Percentiles rank a stretch among this genome's conserved stretches.
These are phyloP conservation scores for Schizopygopsis pylzovi DNA, from an alignment of 2,797 vertebrate species.

Conservation along the genomic window DNA sequence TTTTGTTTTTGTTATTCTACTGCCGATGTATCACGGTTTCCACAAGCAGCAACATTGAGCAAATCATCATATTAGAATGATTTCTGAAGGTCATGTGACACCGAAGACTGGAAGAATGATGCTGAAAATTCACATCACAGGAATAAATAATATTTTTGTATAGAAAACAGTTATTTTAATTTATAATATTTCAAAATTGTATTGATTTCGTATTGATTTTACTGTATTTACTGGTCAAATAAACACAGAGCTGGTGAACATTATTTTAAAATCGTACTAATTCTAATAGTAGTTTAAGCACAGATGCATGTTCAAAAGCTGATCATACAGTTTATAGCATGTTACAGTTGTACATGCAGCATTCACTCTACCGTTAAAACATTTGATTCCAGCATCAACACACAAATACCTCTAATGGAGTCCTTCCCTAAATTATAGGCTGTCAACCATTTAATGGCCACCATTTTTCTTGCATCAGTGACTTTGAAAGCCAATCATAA, in stretches of 20 bases:
- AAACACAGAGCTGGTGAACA: not conserved
- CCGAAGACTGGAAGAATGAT: not conserved
- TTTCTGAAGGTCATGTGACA: not conserved
- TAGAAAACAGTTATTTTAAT: not conserved
- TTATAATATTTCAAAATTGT: not conserved
- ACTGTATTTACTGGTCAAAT: not conserved
- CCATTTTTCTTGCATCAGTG: constrained; percentile 32
- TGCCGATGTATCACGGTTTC: not conserved
- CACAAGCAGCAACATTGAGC: too few species aligned
- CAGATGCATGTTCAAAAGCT: not conserved
- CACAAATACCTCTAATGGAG: constrained; percentile 37
- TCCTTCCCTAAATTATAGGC: constrained; percentile 30
- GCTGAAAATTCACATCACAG: not conserved
- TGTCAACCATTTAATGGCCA: constrained; percentile 30
- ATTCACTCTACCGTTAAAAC: not conserved
- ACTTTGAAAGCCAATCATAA: constrained; percentile 41
- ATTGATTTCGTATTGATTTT: not conserved
- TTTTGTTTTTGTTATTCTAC: too few species aligned
- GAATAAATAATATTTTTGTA: not conserved
- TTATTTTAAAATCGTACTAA: not conserved
- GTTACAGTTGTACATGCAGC: not conserved
- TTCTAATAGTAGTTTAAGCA: not conserved
- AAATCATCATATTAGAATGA: not conserved
- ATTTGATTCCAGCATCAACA: constrained; percentile 33
- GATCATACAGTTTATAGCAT: not conserved